Conservation (phyloP, 2,113 vertebrate species). For the Eulemur macaco region DNA sequence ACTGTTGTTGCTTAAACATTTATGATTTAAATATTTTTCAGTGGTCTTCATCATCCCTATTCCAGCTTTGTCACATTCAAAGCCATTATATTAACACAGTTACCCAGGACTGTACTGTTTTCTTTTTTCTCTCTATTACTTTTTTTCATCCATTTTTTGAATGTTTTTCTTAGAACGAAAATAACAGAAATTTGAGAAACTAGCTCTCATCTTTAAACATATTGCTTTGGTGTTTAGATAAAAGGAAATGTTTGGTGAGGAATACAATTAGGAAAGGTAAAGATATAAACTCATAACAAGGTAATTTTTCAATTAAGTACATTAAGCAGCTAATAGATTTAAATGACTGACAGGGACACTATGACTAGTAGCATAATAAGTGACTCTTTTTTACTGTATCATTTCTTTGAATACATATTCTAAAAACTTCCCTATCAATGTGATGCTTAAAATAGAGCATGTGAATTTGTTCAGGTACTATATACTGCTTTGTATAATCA, state of each 20-base stretch:
- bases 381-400: background rate
- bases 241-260: background rate
- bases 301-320: slow-evolving; percentile 12
- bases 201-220: background rate
- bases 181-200: background rate
- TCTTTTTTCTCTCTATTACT: background rate
- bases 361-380: background rate
- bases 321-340: background rate
- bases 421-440: background rate
- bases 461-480: background rate
- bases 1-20: background rate
- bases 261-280: background rate
- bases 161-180: slow-evolving; percentile 12
- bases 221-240: background rate
- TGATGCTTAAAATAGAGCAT: background rate
- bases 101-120: background rate
- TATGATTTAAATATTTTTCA: background rate
- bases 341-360: background rate
- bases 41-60: background rate
- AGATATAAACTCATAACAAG: background rate
- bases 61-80: background rate
- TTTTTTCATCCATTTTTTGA: background rate
- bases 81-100: background rate
- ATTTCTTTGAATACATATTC: background rate
- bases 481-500: background rate